Evolutionary conservation across 1,140 invertebrate genomes (phyloP).

Genomic region (Chrysoperla carnea): DNA sequence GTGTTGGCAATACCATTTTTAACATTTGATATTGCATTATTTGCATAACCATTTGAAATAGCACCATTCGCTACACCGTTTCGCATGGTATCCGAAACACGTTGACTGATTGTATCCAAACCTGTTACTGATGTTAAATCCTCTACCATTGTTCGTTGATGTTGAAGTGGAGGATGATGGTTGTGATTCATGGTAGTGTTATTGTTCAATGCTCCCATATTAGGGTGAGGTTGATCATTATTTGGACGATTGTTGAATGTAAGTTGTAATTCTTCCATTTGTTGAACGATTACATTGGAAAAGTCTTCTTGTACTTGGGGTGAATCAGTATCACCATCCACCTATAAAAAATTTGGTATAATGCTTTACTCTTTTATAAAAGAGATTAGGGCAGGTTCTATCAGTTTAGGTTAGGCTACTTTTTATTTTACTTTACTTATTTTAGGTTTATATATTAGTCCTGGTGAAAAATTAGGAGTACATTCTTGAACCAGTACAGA

Average conservation of each 20-base stretch:
- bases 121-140: slow-evolving; percentile 13
- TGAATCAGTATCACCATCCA: slow-evolving; percentile 65
- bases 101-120: slow-evolving; percentile 16
- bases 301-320: slow-evolving; percentile 57
- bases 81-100: slow-evolving; percentile 8
- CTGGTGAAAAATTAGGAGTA: too few relatives aligned
- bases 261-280: slow-evolving; percentile 27
- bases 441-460: too few relatives aligned
- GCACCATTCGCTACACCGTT: slow-evolving; percentile 20
- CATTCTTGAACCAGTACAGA: too few relatives aligned
- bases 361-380: too few relatives aligned
- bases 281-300: slow-evolving; percentile 41
- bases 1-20: neutral
- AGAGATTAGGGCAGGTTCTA: too few relatives aligned
- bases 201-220: slow-evolving; percentile 13
- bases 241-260: slow-evolving; percentile 8
- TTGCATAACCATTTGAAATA: neutral
- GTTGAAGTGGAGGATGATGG: neutral
- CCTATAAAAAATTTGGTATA: too few relatives aligned
- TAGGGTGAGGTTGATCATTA: slow-evolving; percentile 9
- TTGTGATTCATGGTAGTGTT: slow-evolving; percentile 5
- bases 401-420: too few relatives aligned
- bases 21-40: neutral
- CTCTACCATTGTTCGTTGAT: slow-evolving; percentile 9
- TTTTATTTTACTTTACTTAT: too few relatives aligned